A percentile compares a stretch with the other conserved stretches of the same genome.
phyloP scores from a whole-genome alignment of 2,888 invertebrate species.

The Cremastobaeus sp. region DNA sequence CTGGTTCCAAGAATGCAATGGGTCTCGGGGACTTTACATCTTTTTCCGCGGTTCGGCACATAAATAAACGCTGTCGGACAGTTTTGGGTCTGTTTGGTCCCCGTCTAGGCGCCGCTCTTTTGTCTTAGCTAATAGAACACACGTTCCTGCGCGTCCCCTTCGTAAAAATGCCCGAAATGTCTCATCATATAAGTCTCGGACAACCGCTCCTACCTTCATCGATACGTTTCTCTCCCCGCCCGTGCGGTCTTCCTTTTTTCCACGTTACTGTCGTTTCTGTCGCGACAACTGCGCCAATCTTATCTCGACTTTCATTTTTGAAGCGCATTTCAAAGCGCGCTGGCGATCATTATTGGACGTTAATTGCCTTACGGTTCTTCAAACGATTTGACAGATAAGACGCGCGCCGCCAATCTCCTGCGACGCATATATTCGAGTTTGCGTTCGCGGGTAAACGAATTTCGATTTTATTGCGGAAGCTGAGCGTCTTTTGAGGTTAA shows the following conservation, averaged over 20 bases:
- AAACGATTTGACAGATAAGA: constrained; percentile 53
- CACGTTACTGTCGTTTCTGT: constrained; percentile 44
- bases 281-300: constrained; percentile 55
- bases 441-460: constrained; percentile 30
- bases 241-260: constrained; percentile 33
- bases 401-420: constrained; percentile 29
- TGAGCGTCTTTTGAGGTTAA: constrained; percentile 15
- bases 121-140: constrained; percentile 78
- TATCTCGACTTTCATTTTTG: constrained; percentile 37
- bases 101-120: constrained; percentile 78
- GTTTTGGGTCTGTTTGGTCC: constrained; percentile 64
- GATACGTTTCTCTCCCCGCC: constrained; percentile 32
- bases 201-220: constrained; percentile 66
- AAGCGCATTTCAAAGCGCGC: constrained; percentile 49
- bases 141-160: constrained; percentile 76
- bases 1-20: constrained; percentile 71
- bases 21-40: constrained; percentile 74
- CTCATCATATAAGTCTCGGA: constrained; percentile 75
- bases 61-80: constrained; percentile 76
- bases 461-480: constrained; percentile 33
- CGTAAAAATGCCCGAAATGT: constrained; percentile 76
- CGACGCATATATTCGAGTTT: constrained; percentile 30
- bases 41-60: constrained; percentile 77
- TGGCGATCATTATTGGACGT: constrained; percentile 71
- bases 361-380: constrained; percentile 71